Evolutionary conservation across 35 echinoderm and acorn worm genomes (phyloP).

Genomic region (Eucidaris tribuloides): DNA sequence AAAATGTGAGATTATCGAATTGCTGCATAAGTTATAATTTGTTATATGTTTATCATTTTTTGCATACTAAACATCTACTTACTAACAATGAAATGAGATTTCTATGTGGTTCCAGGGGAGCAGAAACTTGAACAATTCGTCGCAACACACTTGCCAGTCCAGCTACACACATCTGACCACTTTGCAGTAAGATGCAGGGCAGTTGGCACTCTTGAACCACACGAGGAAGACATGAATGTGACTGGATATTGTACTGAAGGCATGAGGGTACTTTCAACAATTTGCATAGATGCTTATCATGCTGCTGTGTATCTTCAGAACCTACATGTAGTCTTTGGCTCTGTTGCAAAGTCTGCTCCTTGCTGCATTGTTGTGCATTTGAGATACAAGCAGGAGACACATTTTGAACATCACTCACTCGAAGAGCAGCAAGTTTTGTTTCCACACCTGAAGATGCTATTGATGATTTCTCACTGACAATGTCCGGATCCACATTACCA

Average conservation of each 20-base stretch:
- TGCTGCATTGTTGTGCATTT: too few species aligned
- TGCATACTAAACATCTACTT: background rate
- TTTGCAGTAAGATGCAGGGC: conserved; percentile 2
- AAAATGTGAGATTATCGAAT: background rate
- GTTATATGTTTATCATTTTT: background rate
- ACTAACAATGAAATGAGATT: conserved; percentile 40
- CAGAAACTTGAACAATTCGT: conserved; percentile 13
- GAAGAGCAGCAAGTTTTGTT: background rate
- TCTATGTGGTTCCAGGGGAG: conserved; percentile 7
- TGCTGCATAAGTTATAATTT: background rate
- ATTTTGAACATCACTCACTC: background rate
- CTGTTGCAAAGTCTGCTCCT: background rate
- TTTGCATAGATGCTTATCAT: background rate
- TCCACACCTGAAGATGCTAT: background rate
- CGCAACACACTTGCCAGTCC: conserved; percentile 33
- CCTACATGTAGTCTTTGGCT: background rate
- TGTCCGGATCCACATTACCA: too few species aligned
- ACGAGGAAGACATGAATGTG: background rate
- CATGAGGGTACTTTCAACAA: background rate
- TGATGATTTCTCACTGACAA: background rate
- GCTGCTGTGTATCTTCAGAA: background rate
- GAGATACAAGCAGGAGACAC: background rate
- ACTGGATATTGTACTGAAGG: background rate
- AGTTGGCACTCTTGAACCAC: conserved; percentile 40
- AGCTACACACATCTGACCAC: conserved; percentile 19